Evolutionary conservation across 2,113 vertebrate species (phyloP).

Genomic region (Labrus mixtus): DNA sequence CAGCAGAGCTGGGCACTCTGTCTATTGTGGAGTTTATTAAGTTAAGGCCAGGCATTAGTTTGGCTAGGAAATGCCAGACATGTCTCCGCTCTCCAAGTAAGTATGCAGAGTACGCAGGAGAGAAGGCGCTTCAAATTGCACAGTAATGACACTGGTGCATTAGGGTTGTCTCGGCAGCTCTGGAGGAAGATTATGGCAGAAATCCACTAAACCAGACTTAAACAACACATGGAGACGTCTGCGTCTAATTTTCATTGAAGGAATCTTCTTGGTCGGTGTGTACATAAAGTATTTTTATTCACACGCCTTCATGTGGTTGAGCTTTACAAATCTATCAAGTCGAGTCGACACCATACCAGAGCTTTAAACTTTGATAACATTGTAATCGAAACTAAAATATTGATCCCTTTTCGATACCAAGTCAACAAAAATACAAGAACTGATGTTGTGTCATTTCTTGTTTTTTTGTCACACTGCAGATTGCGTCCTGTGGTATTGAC

Average conservation of each 20-base stretch:
- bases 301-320: not conserved
- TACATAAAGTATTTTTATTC: not conserved
- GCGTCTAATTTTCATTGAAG: not conserved
- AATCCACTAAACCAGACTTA: conserved; percentile 16
- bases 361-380: too few relatives aligned
- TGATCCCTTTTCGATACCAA: too few relatives aligned
- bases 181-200: conserved; percentile 12
- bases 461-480: too few relatives aligned
- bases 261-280: not conserved
- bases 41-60: conserved; percentile 33
- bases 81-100: conserved; percentile 25
- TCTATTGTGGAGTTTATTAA: conserved; percentile 43
- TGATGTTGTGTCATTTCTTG: too few relatives aligned
- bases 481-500: too few relatives aligned
- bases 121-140: conserved; percentile 7
- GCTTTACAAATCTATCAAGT: not conserved
- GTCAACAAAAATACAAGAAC: too few relatives aligned
- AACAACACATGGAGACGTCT: conserved; percentile 20
- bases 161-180: conserved; percentile 9
- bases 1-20: not conserved
- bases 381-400: too few relatives aligned
- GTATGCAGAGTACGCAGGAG: not conserved
- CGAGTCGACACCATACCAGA: too few relatives aligned
- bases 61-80: conserved; percentile 41
- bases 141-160: conserved; percentile 10